Conservation (phyloP, 2,113 vertebrate species). For the Psammodynastes pulverulentus region DNA sequence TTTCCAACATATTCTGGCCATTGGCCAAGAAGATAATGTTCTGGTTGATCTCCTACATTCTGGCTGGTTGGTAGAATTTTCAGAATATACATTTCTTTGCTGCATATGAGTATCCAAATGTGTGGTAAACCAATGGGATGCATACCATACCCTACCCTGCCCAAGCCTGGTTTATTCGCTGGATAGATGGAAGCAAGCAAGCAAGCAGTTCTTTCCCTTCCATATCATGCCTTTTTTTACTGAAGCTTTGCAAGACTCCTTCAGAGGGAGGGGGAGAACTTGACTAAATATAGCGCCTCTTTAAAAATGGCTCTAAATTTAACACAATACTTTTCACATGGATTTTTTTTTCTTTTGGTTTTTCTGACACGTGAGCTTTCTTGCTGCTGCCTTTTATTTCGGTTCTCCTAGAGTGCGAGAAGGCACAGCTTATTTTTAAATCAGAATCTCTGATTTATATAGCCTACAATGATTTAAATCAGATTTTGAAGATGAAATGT, state of each 20-base stretch:
- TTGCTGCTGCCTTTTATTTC: neutral
- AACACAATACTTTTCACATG: constrained; percentile 9
- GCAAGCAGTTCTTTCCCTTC: accelerated
- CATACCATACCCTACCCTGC: too few species aligned
- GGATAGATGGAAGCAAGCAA: accelerated
- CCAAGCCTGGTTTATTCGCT: neutral
- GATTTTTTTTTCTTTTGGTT: neutral
- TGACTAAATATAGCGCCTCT: constrained; percentile 53
- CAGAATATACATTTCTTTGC: neutral
- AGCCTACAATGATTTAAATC: neutral
- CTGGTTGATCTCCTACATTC: neutral
- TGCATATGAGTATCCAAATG: neutral
- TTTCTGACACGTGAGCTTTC: neutral
- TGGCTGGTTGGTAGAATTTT: neutral
- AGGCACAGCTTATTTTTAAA: constrained; percentile 16
- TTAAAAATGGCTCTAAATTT: constrained; percentile 48
- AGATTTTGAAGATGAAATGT: neutral
- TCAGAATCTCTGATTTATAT: constrained; percentile 3
- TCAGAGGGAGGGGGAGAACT: accelerated
- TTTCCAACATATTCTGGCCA: neutral
- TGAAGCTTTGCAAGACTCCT: neutral
- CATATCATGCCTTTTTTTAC: neutral
- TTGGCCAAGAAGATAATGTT: neutral
- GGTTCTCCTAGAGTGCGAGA: neutral
- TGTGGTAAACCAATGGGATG: neutral